phyloP scores from a whole-genome alignment of 1,140 invertebrate genomes.

The Lepidurus couesii region DNA sequence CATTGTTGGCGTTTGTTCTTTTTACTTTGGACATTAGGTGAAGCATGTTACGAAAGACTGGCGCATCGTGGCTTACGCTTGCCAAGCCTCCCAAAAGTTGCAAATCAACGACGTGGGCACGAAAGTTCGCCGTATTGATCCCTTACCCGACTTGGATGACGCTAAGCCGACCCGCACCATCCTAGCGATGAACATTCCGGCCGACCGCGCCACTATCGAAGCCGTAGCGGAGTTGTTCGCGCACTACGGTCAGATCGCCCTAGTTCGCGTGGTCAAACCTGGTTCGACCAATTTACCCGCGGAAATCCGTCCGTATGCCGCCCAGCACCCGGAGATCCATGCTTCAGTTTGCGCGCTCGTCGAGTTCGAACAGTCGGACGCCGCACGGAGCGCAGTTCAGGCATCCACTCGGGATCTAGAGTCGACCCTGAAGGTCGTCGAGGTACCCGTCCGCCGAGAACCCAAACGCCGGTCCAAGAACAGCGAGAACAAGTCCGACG shows the following conservation, averaged over 20 bases:
- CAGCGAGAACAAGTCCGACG: slow-evolving; percentile 37
- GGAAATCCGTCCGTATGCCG: slow-evolving; percentile 79
- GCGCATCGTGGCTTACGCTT: slow-evolving; percentile 77
- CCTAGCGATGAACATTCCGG: slow-evolving; percentile 74
- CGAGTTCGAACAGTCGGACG: slow-evolving; percentile 80
- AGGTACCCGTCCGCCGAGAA: slow-evolving; percentile 33
- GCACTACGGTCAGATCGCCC: slow-evolving; percentile 76
- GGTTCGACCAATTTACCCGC: slow-evolving; percentile 73
- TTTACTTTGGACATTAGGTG: slow-evolving; percentile 26
- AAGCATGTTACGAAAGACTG: slow-evolving; percentile 89
- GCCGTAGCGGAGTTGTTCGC: slow-evolving; percentile 80
- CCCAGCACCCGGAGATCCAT: slow-evolving; percentile 79
- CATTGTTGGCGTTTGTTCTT: not conserved
- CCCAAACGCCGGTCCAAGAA: slow-evolving; percentile 35
- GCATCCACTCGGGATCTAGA: slow-evolving; percentile 14
- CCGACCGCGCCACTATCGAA: slow-evolving; percentile 77
- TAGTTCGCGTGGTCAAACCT: slow-evolving; percentile 75
- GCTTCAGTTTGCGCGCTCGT: slow-evolving; percentile 78
- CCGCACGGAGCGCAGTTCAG: slow-evolving; percentile 70
- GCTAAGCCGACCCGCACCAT: slow-evolving; percentile 79
- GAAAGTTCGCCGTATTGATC: slow-evolving; percentile 76
- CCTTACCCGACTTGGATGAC: slow-evolving; percentile 82
- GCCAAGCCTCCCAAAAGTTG: slow-evolving; percentile 70
- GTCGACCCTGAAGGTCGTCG: slow-evolving; percentile 31
- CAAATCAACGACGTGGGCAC: slow-evolving; percentile 86